Conservation (phyloP, 2,888 invertebrate species). For the Portevinia maculata region DNA sequence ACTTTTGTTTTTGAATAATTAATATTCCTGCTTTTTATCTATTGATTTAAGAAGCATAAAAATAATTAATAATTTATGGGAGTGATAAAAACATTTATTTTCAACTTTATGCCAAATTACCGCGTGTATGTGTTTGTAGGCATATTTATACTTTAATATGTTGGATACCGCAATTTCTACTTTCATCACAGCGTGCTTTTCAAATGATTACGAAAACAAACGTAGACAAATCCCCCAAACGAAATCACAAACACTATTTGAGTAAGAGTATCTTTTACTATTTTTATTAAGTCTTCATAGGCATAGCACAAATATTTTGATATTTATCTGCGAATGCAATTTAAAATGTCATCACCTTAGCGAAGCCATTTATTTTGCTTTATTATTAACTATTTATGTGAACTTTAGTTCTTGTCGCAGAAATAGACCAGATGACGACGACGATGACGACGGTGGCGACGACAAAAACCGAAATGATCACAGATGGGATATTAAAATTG, state of each 20-base stretch:
- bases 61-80: background rate
- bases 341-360: conserved; percentile 15
- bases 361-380: background rate
- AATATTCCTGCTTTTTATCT: background rate
- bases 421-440: too few relatives aligned
- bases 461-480: too few relatives aligned
- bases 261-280: background rate
- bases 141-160: background rate
- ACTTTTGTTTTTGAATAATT: background rate
- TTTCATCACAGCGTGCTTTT: background rate
- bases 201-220: background rate
- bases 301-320: conserved; percentile 10
- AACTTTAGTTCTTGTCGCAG: too few relatives aligned
- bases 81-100: background rate
- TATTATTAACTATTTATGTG: too few relatives aligned
- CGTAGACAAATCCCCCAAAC: background rate
- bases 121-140: background rate
- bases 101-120: background rate
- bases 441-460: too few relatives aligned
- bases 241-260: background rate
- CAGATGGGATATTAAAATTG: too few relatives aligned
- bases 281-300: background rate
- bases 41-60: background rate
- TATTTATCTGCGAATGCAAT: conserved; percentile 14
- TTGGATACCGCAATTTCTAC: background rate